These are phyloP conservation scores for Melanotaenia pygmaea DNA, from an alignment of 2,797 vertebrate genomes.

Conservation along the genomic window DNA sequence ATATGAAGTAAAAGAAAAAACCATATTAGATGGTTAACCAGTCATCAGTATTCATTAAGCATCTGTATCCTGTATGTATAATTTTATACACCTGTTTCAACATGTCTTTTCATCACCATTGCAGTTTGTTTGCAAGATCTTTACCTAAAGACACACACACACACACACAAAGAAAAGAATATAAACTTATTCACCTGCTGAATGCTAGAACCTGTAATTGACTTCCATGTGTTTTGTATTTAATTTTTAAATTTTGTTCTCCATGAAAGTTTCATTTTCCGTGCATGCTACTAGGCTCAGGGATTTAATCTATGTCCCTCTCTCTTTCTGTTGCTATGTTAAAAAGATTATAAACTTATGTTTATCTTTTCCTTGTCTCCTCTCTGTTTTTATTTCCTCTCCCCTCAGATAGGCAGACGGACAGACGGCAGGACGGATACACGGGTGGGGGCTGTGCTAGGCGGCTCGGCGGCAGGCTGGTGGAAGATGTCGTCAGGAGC, in stretches of 20 bases:
- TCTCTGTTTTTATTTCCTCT: slow-evolving; percentile 28
- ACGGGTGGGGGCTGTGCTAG: slow-evolving; percentile 85
- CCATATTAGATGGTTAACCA: not conserved
- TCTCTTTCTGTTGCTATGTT: slow-evolving; percentile 27
- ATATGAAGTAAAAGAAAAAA: not conserved
- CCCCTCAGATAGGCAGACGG: slow-evolving; percentile 82
- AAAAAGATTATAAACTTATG: slow-evolving; percentile 32
- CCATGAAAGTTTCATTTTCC: not conserved
- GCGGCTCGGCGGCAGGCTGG: slow-evolving; percentile 89
- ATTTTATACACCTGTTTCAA: not conserved
- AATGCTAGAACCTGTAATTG: slow-evolving; percentile 1
- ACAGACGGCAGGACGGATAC: slow-evolving; percentile 89
- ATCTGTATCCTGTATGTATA: not conserved
- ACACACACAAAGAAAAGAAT: too few relatives aligned
- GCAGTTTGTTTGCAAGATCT: slow-evolving; percentile 10
- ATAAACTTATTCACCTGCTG: not conserved
- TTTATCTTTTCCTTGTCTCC: slow-evolving; percentile 25
- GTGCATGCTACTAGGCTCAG: slow-evolving; percentile 20
- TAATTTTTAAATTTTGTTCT: slow-evolving; percentile 4
- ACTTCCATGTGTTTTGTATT: not conserved
- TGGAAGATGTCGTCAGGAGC: slow-evolving; percentile 90
- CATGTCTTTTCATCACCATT: not conserved
- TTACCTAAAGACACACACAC: not conserved
- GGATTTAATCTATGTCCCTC: slow-evolving; percentile 31
- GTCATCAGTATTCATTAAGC: not conserved